Conservation (phyloP, 92 coral and sea anemone genomes). For the Umimayanthus chanpuru region DNA sequence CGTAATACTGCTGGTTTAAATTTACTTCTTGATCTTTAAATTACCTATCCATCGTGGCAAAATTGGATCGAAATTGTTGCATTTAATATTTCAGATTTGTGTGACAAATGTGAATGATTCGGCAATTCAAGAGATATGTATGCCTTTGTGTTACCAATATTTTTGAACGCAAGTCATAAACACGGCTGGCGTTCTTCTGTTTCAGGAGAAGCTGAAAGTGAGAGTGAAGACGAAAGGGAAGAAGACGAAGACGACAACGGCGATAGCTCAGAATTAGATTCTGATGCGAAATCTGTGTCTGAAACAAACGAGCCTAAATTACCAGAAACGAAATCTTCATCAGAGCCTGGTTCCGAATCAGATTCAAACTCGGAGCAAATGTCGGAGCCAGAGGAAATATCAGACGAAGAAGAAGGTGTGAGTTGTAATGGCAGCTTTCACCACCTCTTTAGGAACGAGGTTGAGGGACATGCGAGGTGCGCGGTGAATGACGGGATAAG, state of each 20-base stretch:
- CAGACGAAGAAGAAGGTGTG: slow-evolving; percentile 29
- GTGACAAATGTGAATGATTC: background rate
- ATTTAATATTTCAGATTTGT: too few species aligned
- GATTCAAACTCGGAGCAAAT: slow-evolving; percentile 19
- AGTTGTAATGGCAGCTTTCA: slow-evolving; percentile 15
- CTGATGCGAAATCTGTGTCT: slow-evolving; percentile 7
- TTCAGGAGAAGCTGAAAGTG: slow-evolving; percentile 26
- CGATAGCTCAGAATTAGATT: background rate
- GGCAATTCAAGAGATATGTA: background rate
- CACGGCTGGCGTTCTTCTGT: slow-evolving; percentile 49
- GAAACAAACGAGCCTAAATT: slow-evolving; percentile 1
- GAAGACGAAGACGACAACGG: slow-evolving; percentile 2
- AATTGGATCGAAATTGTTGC: background rate
- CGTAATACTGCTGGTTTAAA: background rate
- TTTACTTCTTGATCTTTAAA: background rate
- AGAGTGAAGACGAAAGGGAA: background rate
- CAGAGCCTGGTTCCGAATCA: slow-evolving; percentile 22
- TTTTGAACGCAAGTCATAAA: slow-evolving; percentile 27
- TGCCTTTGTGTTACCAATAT: background rate
- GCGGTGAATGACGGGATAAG: background rate
- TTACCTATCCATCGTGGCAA: background rate
- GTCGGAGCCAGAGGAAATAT: slow-evolving; percentile 13
- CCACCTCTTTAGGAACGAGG: background rate
- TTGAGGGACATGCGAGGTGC: background rate
- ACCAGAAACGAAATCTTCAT: background rate